Percentiles rank a stretch among this genome's conserved stretches.
Conservation (phyloP, 2,888 invertebrate genomes). For the Melanostoma mellinum region DNA sequence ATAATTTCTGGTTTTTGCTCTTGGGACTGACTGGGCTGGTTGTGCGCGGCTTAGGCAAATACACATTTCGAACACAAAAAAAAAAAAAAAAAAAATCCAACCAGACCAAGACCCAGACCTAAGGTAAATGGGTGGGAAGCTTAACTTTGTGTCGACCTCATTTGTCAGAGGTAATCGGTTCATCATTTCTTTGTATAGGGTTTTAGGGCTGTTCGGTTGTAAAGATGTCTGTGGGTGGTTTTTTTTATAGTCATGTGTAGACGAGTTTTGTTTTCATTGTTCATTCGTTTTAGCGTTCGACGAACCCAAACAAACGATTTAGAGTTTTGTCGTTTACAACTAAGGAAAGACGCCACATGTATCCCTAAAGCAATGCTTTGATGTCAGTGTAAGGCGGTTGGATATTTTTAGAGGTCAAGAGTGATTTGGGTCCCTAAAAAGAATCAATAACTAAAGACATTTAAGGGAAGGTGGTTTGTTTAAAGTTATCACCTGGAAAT, state of each 20-base stretch:
- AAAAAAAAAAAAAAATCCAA: background rate
- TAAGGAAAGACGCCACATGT: slow-evolving; percentile 48
- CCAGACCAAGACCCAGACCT: background rate
- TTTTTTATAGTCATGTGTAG: slow-evolving; percentile 45
- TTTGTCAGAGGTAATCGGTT: slow-evolving; percentile 67
- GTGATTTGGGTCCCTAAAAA: too few relatives aligned
- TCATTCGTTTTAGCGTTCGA: slow-evolving; percentile 40
- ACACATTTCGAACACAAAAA: slow-evolving; percentile 42
- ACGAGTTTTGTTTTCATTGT: slow-evolving; percentile 44
- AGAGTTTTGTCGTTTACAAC: slow-evolving; percentile 28
- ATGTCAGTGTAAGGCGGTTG: slow-evolving; percentile 42
- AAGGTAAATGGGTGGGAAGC: slow-evolving; percentile 59
- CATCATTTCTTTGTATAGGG: slow-evolving; percentile 57
- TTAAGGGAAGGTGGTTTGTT: background rate
- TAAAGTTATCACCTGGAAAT: background rate
- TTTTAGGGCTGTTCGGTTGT: slow-evolving; percentile 5
- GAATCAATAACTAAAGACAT: too few relatives aligned
- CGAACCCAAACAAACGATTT: slow-evolving; percentile 68
- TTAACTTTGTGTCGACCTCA: slow-evolving; percentile 67
- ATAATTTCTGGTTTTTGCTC: slow-evolving; percentile 16
- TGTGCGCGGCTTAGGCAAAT: slow-evolving; percentile 55
- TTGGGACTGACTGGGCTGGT: slow-evolving; percentile 11
- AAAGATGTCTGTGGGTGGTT: slow-evolving; percentile 8
- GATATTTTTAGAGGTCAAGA: too few relatives aligned
- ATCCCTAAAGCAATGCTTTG: slow-evolving; percentile 26